Conservation (phyloP, 2,113 vertebrate species). For the Nothocercus nigrocapillus region DNA sequence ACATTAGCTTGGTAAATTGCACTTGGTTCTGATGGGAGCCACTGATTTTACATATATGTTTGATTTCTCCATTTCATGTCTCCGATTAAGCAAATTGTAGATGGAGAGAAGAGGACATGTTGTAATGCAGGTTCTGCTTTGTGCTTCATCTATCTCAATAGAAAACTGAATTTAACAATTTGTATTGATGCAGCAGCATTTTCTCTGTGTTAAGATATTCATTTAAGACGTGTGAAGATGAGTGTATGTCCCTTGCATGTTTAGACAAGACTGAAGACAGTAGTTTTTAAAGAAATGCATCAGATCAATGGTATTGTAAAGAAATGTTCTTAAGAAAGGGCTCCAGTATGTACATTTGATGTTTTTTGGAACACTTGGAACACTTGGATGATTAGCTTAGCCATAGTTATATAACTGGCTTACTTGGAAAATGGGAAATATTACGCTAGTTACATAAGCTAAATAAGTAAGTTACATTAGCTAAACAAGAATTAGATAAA, state of each 20-base stretch:
- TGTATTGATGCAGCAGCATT: not conserved
- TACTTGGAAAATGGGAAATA: conserved; percentile 64
- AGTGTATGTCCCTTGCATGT: not conserved
- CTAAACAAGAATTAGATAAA: conserved; percentile 28
- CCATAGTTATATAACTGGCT: conserved; percentile 67
- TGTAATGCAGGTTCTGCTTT: not conserved
- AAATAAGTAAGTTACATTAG: conserved; percentile 56
- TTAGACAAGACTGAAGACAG: not conserved
- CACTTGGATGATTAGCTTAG: conserved; percentile 15
- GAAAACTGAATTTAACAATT: not conserved
- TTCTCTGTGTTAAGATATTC: not conserved
- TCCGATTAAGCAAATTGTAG: not conserved
- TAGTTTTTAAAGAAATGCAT: not conserved
- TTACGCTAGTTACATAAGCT: conserved; percentile 59
- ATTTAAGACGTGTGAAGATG: not conserved
- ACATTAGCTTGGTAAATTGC: not conserved
- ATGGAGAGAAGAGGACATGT: not conserved
- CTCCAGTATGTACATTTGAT: not conserved
- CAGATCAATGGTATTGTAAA: not conserved
- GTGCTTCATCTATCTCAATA: not conserved
- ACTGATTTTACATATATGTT: not conserved
- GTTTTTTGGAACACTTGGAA: conserved; percentile 37
- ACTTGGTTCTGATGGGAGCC: not conserved
- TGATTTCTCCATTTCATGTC: not conserved
- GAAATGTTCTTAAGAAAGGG: not conserved